phyloP scores from a whole-genome alignment of 2,113 vertebrate species.

The Dendrocopos noguchii region DNA sequence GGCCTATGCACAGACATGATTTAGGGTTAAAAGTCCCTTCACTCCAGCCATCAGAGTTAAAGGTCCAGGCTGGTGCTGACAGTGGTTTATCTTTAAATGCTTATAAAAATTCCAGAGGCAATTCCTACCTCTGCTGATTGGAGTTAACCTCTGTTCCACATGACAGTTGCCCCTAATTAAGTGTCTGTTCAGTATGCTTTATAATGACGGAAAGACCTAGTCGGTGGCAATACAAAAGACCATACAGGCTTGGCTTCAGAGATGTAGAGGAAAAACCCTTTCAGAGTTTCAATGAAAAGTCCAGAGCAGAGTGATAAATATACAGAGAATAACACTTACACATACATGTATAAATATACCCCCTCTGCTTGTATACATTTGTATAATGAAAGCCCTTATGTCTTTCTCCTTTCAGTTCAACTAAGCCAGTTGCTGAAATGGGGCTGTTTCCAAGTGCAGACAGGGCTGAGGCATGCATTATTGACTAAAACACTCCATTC shows the following conservation, averaged over 20 bases:
- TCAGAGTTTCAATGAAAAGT: not conserved
- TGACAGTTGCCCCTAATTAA: not conserved
- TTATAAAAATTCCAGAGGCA: not conserved
- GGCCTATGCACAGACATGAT: not conserved
- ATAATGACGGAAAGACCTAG: not conserved
- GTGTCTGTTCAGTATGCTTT: not conserved
- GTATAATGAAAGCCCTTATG: not conserved
- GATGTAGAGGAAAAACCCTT: not conserved
- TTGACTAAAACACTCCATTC: constrained; percentile 20
- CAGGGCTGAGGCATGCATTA: constrained; percentile 18
- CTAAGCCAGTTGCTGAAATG: not conserved
- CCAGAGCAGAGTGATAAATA: not conserved
- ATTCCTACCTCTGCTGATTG: not conserved
- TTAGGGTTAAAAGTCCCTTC: not conserved
- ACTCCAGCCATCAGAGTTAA: not conserved
- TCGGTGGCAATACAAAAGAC: not conserved
- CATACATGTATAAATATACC: not conserved
- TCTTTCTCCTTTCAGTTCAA: not conserved
- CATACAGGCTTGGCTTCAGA: not conserved
- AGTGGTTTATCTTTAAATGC: not conserved
- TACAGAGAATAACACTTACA: not conserved
- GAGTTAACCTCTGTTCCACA: not conserved
- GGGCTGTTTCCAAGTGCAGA: constrained; percentile 5
- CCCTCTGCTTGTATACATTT: not conserved
- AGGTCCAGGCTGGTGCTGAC: not conserved